Base-by-base conservation (phyloP, 2,797 vertebrate species). In the Lagocephalus sceleratus region DNA sequence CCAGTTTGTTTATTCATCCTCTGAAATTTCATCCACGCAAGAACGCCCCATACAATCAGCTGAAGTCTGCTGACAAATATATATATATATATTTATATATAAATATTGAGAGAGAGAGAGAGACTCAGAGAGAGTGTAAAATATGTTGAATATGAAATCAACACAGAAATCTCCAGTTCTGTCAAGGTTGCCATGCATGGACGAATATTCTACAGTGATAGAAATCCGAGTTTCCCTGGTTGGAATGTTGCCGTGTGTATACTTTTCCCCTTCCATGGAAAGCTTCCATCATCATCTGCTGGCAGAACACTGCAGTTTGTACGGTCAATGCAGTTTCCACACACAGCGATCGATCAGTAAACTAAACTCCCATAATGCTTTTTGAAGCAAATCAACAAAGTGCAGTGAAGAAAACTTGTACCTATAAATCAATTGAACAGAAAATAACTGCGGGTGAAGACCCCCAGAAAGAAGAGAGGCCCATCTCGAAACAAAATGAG, bases 1-100 rank as follows among this genome's bases (percentile, higher is more conserved):
- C 3, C 49, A 50, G 55, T 75, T 72, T 70, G 54, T 77, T 69
- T 69, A 35, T 17, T 41, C 12, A 10, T 12, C 32, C 39, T 11
- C 20, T 52, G 61, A 64, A 62, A 68, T 56, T 60, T 48, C 49
- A 40, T 73, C 41, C 19, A 10, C 41, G 11, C 32, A 41, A 43
- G 49, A 51, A 29, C 53, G 38, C 5, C 10, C 21, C 51, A 32
- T 41, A 22, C 20, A 51, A 51, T 39, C 20, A 69, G 65, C 48
- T 17, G 29, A 47, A 39, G 25, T 0, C 50, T 1, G n/a, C 6
- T 14, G 4, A 41, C n/a, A 56, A 23, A 22, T 10, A 17, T 11
- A 2, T 32, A 11, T 32, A 2, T 32, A 6, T 11, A 26, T 5
- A 20, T 47, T 15, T 43, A n/a, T 35, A 55, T 49, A 35, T 12